These are phyloP conservation scores for Sandelia bainsii DNA, from an alignment of 2,797 vertebrate species.

Conservation along the genomic window DNA sequence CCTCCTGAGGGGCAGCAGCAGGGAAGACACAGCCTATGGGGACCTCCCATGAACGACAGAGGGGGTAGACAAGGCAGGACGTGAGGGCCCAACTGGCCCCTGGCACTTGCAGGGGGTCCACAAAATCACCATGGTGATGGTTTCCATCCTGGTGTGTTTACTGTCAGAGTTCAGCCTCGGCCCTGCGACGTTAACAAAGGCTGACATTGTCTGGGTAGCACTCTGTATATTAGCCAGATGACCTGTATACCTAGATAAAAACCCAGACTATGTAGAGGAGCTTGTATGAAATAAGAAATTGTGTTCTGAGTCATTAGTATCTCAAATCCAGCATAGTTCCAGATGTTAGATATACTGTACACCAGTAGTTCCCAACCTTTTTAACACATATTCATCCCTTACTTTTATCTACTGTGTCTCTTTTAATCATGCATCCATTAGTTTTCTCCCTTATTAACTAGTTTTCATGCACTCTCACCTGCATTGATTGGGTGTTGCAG, in stretches of 20 bases:
- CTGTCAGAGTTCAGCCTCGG: constrained; percentile 74
- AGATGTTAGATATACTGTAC: constrained; percentile 22
- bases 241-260: constrained; percentile 44
- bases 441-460: background rate
- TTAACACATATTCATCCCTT: background rate
- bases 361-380: background rate
- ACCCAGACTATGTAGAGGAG: constrained; percentile 30
- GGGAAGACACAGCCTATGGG: constrained; percentile 50
- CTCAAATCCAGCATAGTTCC: constrained; percentile 28
- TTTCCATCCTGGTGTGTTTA: constrained; percentile 76
- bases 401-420: background rate
- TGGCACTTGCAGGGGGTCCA: constrained; percentile 69
- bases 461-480: background rate
- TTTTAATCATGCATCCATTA: background rate
- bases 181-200: constrained; percentile 71
- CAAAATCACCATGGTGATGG: constrained; percentile 68
- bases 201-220: constrained; percentile 61
- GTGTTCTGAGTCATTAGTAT: constrained; percentile 33
- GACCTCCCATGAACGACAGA: constrained; percentile 68
- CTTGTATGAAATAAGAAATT: constrained; percentile 41
- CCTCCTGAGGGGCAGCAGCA: constrained; percentile 58
- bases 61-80: constrained; percentile 69
- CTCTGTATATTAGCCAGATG: constrained; percentile 66
- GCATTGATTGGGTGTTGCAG: background rate
- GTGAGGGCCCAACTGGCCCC: constrained; percentile 69